phyloP scores from a whole-genome alignment of 2,113 vertebrate species.

The Hippocampus comes region DNA sequence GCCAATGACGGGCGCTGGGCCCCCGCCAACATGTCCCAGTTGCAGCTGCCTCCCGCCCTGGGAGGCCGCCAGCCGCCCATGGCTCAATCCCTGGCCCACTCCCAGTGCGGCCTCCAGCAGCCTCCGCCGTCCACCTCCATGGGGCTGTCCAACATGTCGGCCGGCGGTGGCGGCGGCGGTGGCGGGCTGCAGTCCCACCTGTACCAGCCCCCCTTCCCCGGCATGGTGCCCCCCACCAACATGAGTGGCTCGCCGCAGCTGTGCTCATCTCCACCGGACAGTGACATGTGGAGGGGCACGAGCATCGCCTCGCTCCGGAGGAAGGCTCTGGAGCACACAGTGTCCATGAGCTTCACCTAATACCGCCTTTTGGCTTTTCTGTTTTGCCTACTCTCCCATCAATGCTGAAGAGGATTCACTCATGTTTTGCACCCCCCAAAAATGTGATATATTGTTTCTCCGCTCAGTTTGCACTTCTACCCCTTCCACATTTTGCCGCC shows the following conservation, averaged over 20 bases:
- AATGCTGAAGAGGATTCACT: background rate
- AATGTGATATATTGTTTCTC: background rate
- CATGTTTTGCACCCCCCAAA: constrained; percentile 1
- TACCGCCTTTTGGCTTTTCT: too few relatives aligned
- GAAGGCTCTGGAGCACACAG: constrained; percentile 98
- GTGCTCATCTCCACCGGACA: constrained; percentile 95
- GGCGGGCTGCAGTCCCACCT: constrained; percentile 93
- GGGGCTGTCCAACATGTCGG: constrained; percentile 90
- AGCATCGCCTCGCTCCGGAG: constrained; percentile 97
- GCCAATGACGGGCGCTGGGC: constrained; percentile 96
- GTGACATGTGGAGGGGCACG: constrained; percentile 95
- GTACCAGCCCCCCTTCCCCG: constrained; percentile 93
- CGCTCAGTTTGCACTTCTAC: background rate
- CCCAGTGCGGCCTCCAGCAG: constrained; percentile 87
- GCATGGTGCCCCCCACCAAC: constrained; percentile 87
- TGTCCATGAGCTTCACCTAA: constrained; percentile 98
- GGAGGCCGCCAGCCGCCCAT: constrained; percentile 88
- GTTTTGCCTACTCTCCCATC: too few relatives aligned
- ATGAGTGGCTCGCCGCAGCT: constrained; percentile 91
- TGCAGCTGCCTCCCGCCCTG: constrained; percentile 85
- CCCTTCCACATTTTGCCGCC: background rate
- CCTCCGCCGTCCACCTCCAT: constrained; percentile 89
- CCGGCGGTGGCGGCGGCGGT: constrained; percentile 86
- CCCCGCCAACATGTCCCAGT: constrained; percentile 84
- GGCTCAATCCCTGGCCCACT: constrained; percentile 94